Base-by-base conservation (phyloP, 1,140 invertebrate genomes). In the Drosophila subpulchrella region DNA sequence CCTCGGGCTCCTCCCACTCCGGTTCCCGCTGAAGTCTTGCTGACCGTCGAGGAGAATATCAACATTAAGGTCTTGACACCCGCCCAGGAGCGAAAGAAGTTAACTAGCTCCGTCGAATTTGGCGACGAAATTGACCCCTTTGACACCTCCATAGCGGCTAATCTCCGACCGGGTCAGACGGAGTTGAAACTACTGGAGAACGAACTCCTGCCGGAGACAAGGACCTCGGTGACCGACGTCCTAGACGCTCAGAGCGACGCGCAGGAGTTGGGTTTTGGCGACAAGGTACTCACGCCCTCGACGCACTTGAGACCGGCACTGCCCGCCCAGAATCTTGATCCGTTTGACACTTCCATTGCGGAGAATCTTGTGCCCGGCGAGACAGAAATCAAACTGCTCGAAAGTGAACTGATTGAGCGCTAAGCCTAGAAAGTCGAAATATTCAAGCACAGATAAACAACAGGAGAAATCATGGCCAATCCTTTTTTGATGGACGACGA, bases 261-360 rank as follows among this genome's bases (percentile, higher is more conserved):
- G 48, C 91, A 92, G 63, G 91, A 92, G 67, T 62, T 92, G 39
- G 91, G 91, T 17, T 53, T 92, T 54, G 91, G 91, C 36, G 91
- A 82, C 44, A 92, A 92, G 63, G 91, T 92, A 5, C 62, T 92
- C 6, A 92, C 91, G 36, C 91, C 91, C 3, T 90, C 89, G 48
- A 62, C 90, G n/a, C 80, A 81, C 36, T 30, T 47, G 8, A 55
- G 63, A 30, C 71, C 75, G 0, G 67, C 60, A 41, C 39, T 78
- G 50, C 57, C 76, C 8, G 72, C 62, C 15, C 91, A 93, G 73
- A 93, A 94, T 51, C 93, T 94, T 17, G 96, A 97, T 93, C 96
- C 96, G 0, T 97, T 97, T 91, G 96, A 97, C 81, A 97, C 96
- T 1, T 97, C 96, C 3, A 95, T 96, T 72, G 96, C 96, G 1